Evolutionary conservation across 2,888 invertebrate species (phyloP).

Genomic region (Mythimna loreyi): DNA sequence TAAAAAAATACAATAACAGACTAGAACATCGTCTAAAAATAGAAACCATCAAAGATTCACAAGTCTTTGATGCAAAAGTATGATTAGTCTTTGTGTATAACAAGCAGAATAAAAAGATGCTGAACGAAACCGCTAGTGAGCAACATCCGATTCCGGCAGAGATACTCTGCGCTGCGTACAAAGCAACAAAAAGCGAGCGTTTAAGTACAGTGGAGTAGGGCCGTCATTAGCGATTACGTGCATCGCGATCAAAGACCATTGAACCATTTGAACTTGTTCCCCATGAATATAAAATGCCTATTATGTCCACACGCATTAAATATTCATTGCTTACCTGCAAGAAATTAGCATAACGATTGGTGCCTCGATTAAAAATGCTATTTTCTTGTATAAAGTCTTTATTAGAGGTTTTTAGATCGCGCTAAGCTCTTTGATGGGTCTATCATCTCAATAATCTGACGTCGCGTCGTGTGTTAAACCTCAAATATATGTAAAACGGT

Average conservation of each 20-base stretch:
- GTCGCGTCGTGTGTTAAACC: conserved; percentile 15
- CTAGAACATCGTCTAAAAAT: conserved; percentile 1
- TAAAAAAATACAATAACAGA: conserved; percentile 35
- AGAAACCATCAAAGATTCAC: conserved; percentile 23
- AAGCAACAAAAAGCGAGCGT: conserved; percentile 45
- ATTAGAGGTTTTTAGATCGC: conserved; percentile 32
- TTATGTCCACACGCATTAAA: conserved; percentile 73
- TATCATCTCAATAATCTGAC: conserved; percentile 10
- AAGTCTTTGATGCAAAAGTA: conserved; percentile 26
- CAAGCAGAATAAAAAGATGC: conserved; percentile 47
- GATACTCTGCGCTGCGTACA: conserved; percentile 31
- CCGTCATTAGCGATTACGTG: conserved; percentile 62
- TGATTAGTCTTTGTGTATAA: conserved; percentile 31
- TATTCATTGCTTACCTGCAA: conserved; percentile 78
- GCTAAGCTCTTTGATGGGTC: conserved; percentile 2
- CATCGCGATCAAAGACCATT: conserved; percentile 74
- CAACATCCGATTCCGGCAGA: conserved; percentile 58
- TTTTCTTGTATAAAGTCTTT: conserved; percentile 30
- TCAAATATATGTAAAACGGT: conserved; percentile 29
- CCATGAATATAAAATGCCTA: conserved; percentile 79
- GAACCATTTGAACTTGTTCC: conserved; percentile 73
- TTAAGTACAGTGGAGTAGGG: conserved; percentile 26
- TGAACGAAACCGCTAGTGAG: conserved; percentile 45
- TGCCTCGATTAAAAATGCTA: conserved; percentile 52
- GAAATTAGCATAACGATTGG: conserved; percentile 74